These are phyloP conservation scores for Stenopsyche tienmushanensis DNA, from an alignment of 1,140 invertebrate genomes.

Conservation along the genomic window DNA sequence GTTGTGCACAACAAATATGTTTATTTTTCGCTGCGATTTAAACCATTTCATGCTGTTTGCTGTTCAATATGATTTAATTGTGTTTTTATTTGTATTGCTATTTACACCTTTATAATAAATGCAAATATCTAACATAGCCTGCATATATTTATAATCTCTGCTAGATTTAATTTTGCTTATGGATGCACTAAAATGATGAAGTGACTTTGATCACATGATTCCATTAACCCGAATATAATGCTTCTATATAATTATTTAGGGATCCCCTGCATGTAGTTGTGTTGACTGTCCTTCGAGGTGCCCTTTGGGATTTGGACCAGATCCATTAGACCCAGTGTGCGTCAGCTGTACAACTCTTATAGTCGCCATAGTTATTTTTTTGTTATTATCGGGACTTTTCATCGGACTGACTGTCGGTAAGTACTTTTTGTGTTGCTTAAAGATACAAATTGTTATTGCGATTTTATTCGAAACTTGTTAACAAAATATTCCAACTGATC, in stretches of 20 bases:
- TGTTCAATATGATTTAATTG: background rate
- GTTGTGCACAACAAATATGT: background rate
- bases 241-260: too few relatives aligned
- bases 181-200: too few relatives aligned
- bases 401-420: slow-evolving; percentile 21
- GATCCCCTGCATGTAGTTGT: slow-evolving; percentile 64
- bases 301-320: slow-evolving; percentile 50
- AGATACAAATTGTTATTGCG: too few relatives aligned
- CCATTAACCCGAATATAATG: too few relatives aligned
- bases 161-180: too few relatives aligned
- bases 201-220: too few relatives aligned
- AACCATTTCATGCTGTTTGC: background rate
- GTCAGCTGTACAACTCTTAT: slow-evolving; percentile 48
- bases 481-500: too few relatives aligned
- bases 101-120: slow-evolving; percentile 6
- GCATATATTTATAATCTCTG: too few relatives aligned
- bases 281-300: slow-evolving; percentile 69
- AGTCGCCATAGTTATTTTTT: slow-evolving; percentile 46
- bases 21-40: background rate
- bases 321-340: slow-evolving; percentile 43
- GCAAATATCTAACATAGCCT: too few relatives aligned
- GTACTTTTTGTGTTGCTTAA: too few relatives aligned
- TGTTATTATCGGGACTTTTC: slow-evolving; percentile 29
- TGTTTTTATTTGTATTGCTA: background rate
- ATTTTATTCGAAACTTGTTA: too few relatives aligned